Evolutionary conservation across 1,140 invertebrate species (phyloP).

Genomic region (Spodoptera frugiperda): DNA sequence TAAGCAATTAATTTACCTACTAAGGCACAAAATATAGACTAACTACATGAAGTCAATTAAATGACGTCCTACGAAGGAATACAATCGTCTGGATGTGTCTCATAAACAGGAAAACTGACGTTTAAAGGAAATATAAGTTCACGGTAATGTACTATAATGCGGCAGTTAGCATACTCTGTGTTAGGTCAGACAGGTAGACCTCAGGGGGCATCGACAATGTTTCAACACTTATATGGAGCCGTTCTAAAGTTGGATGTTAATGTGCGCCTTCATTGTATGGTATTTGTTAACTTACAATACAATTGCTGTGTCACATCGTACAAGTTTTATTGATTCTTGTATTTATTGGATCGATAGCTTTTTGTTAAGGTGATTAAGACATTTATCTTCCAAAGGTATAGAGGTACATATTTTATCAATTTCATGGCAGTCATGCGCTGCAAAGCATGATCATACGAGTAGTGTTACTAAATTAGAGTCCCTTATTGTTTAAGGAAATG

Average conservation of each 20-base stretch:
- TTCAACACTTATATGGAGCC: slow-evolving; percentile 51
- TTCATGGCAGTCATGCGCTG: too few species aligned
- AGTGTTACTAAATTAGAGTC: neutral
- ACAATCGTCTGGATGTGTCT: neutral
- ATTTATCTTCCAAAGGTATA: too few species aligned
- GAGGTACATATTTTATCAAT: too few species aligned
- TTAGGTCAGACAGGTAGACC: slow-evolving; percentile 60
- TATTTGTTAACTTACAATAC: slow-evolving; percentile 19
- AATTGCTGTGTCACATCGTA: slow-evolving; percentile 10
- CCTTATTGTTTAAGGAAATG: slow-evolving; percentile 9
- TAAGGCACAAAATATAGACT: too few species aligned
- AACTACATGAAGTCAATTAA: neutral
- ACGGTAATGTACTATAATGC: slow-evolving; percentile 31
- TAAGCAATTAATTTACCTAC: too few species aligned
- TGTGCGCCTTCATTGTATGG: slow-evolving; percentile 28
- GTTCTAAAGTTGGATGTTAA: slow-evolving; percentile 57
- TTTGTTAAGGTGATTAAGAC: neutral
- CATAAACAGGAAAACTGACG: slow-evolving; percentile 36
- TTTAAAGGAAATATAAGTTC: slow-evolving; percentile 35
- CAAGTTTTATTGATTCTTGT: neutral
- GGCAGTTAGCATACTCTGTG: slow-evolving; percentile 39
- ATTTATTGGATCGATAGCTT: neutral
- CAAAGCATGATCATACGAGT: too few species aligned
- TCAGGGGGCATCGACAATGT: slow-evolving; percentile 45
- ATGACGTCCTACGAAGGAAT: neutral